Evolutionary conservation across 2,113 vertebrate species (phyloP).

Genomic region (Piaya cayana): DNA sequence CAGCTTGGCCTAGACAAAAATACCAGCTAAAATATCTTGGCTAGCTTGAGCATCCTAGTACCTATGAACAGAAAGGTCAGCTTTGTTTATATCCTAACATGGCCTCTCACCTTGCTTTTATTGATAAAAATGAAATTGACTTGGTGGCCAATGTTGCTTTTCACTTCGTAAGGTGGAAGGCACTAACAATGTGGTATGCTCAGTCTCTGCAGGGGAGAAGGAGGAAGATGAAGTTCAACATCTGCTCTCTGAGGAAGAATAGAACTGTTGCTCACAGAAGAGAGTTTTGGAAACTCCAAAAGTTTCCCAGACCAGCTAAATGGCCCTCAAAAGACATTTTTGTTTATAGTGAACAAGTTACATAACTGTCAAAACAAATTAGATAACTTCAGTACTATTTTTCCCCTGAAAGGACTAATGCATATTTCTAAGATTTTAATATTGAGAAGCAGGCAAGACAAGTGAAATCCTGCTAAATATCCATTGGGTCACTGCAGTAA

Average conservation of each 20-base stretch:
- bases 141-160: neutral
- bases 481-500: neutral
- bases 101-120: conserved; percentile 30
- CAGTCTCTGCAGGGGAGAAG: neutral
- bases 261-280: neutral
- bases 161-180: neutral
- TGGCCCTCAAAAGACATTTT: neutral
- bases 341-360: neutral
- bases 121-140: conserved; percentile 21
- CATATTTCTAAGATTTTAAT: neutral
- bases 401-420: neutral
- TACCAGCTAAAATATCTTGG: conserved; percentile 10
- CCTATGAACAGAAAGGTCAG: conserved; percentile 31
- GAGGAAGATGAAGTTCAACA: neutral
- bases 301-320: neutral
- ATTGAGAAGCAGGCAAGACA: neutral
- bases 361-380: neutral
- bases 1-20: conserved; percentile 22
- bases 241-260: neutral
- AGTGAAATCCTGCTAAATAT: neutral
- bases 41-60: conserved; percentile 41
- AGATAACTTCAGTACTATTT: neutral
- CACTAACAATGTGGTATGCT: rapidly evolving
- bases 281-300: neutral
- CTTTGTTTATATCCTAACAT: conserved; percentile 26